phyloP scores from a whole-genome alignment of 2,888 invertebrate genomes.

The Meghimatium bilineatum region DNA sequence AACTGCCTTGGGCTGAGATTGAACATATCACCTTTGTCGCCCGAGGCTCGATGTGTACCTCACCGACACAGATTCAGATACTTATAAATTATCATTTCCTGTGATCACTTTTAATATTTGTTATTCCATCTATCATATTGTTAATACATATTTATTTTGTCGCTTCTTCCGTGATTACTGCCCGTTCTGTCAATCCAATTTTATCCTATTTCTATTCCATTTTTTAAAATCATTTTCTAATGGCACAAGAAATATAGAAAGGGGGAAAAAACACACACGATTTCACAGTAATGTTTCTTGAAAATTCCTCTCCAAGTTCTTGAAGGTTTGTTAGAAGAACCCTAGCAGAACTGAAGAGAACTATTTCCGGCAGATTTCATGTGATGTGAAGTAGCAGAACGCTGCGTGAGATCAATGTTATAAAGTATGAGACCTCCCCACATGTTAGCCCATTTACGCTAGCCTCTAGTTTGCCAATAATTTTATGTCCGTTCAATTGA shows the following conservation, averaged over 20 bases:
- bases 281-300: conserved; percentile 25
- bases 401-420: conserved; percentile 5
- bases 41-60: too few species aligned
- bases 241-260: background rate
- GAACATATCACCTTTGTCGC: too few species aligned
- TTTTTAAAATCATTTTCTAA: background rate
- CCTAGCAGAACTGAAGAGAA: conserved; percentile 11
- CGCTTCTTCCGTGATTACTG: too few species aligned
- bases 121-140: too few species aligned
- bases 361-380: conserved; percentile 26
- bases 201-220: background rate
- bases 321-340: conserved; percentile 10
- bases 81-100: too few species aligned
- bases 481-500: conserved; percentile 45
- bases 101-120: too few species aligned
- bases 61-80: too few species aligned
- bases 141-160: too few species aligned
- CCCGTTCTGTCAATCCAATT: too few species aligned
- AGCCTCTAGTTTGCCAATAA: conserved; percentile 34
- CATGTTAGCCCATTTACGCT: conserved; percentile 30
- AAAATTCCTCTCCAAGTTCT: conserved; percentile 19
- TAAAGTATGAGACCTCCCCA: conserved; percentile 21
- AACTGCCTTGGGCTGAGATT: too few species aligned
- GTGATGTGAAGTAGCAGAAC: conserved; percentile 20
- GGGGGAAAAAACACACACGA: background rate